These are phyloP conservation scores for Acronicta leporina DNA, from an alignment of 2,888 invertebrate genomes.

Conservation along the genomic window DNA sequence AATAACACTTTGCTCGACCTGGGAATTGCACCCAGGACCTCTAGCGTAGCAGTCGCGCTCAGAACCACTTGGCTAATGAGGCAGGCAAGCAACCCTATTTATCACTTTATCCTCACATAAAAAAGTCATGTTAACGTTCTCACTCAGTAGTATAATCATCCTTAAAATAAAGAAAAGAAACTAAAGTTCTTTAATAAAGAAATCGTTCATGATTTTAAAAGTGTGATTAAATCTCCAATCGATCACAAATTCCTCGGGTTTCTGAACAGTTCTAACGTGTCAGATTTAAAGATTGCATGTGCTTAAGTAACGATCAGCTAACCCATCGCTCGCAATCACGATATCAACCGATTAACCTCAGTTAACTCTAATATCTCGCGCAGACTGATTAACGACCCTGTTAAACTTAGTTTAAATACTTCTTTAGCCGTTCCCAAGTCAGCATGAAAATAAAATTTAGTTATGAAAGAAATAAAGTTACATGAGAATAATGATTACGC, in stretches of 20 bases:
- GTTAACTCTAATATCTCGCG: conserved; percentile 32
- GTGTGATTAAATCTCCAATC: background rate
- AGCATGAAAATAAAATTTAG: conserved; percentile 44
- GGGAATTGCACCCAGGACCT: too few species aligned
- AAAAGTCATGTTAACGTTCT: too few species aligned
- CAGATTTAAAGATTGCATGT: conserved; percentile 44
- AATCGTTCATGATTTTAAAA: background rate
- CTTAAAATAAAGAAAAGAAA: background rate
- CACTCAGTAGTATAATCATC: too few species aligned
- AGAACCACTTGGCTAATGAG: too few species aligned
- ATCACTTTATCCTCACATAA: too few species aligned
- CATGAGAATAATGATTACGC: conserved; percentile 26
- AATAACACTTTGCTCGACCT: too few species aligned
- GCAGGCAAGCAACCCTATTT: too few species aligned
- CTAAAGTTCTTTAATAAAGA: background rate
- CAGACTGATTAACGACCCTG: conserved; percentile 31
- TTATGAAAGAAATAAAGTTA: conserved; percentile 50
- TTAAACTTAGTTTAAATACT: conserved; percentile 38
- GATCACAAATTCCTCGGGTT: background rate
- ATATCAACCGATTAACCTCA: conserved; percentile 39
- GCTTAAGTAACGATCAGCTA: conserved; percentile 29
- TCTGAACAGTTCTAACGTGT: conserved; percentile 17
- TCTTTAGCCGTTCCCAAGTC: conserved; percentile 41
- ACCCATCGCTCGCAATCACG: conserved; percentile 39
- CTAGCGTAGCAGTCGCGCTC: too few species aligned